A percentile compares a stretch with the other conserved stretches of the same genome.
Conservation (phyloP, 2,888 invertebrate species). For the Macrophya alboannulata region DNA sequence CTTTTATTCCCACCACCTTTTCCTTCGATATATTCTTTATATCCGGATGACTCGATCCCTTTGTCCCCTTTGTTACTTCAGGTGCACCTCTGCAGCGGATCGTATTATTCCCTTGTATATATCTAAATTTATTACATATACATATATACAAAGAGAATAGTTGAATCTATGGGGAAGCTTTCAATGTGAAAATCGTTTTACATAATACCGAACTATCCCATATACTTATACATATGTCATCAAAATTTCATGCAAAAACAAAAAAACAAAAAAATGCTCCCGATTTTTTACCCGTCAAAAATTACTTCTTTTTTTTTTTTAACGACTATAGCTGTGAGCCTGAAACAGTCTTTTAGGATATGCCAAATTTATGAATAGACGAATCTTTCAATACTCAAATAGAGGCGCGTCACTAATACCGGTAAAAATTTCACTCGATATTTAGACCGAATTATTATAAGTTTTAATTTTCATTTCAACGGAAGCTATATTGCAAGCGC, state of each 20-base stretch:
- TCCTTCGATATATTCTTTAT: constrained; percentile 8
- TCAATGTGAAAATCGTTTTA: background rate
- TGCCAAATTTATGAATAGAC: background rate
- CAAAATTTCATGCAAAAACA: background rate
- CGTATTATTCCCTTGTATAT: background rate
- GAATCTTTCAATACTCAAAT: background rate
- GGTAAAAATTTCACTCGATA: background rate
- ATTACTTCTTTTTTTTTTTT: background rate
- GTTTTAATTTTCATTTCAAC: background rate
- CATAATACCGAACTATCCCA: background rate
- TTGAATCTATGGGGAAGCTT: background rate
- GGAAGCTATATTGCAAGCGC: background rate
- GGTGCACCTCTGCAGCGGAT: constrained; percentile 24
- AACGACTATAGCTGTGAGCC: background rate
- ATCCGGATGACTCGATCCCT: background rate
- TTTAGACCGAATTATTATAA: constrained; percentile 5
- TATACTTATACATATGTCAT: background rate
- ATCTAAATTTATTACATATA: constrained; percentile 5
- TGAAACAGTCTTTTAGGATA: background rate
- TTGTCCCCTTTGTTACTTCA: background rate
- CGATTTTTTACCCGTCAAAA: background rate
- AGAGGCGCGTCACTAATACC: background rate
- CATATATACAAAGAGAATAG: background rate
- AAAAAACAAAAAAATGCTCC: background rate
- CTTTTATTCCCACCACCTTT: background rate